A percentile compares a stretch with the other conserved stretches of the same genome.
Conservation (phyloP, 2,888 invertebrate genomes). For the Eupithecia subfuscata region DNA sequence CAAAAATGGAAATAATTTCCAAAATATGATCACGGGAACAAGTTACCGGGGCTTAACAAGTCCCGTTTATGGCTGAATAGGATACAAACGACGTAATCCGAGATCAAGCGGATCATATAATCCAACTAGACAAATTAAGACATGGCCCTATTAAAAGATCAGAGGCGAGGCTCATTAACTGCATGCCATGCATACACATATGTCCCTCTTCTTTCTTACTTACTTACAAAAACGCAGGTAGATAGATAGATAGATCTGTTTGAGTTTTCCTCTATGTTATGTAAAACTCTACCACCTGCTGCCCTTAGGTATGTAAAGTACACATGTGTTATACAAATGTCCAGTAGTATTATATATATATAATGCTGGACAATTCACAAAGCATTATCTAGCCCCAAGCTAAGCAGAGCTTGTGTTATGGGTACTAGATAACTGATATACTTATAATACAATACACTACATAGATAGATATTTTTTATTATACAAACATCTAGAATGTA, state of each 20-base stretch:
- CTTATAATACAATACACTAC: too few relatives aligned
- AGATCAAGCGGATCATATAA: conserved; percentile 26
- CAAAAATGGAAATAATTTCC: neutral
- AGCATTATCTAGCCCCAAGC: too few relatives aligned
- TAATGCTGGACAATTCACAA: too few relatives aligned
- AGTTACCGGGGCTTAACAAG: neutral
- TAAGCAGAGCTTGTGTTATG: too few relatives aligned
- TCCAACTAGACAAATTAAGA: conserved; percentile 23
- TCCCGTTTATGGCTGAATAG: neutral
- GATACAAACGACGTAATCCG: conserved; percentile 20
- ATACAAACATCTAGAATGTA: too few relatives aligned
- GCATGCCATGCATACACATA: conserved; percentile 27
- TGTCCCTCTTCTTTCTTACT: conserved; percentile 9
- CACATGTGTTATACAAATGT: too few relatives aligned
- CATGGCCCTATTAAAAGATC: conserved; percentile 44
- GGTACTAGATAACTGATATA: too few relatives aligned
- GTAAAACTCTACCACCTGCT: neutral
- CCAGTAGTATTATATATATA: neutral
- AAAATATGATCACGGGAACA: neutral
- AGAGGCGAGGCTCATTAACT: conserved; percentile 54
- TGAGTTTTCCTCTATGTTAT: neutral
- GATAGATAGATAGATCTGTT: neutral
- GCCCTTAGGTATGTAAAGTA: too few relatives aligned
- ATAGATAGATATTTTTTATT: too few relatives aligned
- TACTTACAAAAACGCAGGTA: neutral